Conservation (phyloP, 2,113 vertebrate genomes). For the Lasiurus cinereus region DNA sequence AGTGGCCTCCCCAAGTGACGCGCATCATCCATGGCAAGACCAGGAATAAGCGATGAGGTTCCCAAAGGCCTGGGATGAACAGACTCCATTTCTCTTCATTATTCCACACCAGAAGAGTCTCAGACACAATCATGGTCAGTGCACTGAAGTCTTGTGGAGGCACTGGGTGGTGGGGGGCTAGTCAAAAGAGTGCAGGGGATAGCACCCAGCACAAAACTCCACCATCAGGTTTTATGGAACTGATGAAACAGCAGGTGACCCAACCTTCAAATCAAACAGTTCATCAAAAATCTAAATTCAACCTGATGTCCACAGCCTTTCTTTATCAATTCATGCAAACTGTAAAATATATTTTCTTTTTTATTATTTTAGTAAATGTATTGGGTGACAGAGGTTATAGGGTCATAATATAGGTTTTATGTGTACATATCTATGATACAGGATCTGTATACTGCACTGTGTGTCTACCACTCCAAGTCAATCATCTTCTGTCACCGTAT, state of each 20-base stretch:
- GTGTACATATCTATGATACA: no score
- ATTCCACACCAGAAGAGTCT: background rate
- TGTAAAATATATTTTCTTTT: background rate
- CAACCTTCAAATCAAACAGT: background rate
- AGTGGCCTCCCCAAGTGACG: background rate
- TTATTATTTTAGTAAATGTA: no score
- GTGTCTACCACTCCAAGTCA: no score
- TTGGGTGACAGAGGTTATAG: no score
- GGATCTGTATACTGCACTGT: no score
- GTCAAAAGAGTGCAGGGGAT: background rate
- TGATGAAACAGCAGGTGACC: background rate
- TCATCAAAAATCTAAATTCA: background rate
- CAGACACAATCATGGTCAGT: background rate
- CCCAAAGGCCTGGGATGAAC: background rate
- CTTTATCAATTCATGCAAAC: background rate
- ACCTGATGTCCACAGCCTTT: background rate
- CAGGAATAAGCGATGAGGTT: background rate
- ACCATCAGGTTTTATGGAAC: background rate
- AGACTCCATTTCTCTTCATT: background rate
- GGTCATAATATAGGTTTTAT: no score
- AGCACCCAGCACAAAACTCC: background rate
- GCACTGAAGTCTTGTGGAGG: background rate
- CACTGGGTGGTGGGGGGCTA: no score
- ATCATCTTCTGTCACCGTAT: no score
- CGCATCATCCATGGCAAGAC: background rate